phyloP scores from a whole-genome alignment of 53 echinoderm and acorn worm species.

The Holothuria scabra region DNA sequence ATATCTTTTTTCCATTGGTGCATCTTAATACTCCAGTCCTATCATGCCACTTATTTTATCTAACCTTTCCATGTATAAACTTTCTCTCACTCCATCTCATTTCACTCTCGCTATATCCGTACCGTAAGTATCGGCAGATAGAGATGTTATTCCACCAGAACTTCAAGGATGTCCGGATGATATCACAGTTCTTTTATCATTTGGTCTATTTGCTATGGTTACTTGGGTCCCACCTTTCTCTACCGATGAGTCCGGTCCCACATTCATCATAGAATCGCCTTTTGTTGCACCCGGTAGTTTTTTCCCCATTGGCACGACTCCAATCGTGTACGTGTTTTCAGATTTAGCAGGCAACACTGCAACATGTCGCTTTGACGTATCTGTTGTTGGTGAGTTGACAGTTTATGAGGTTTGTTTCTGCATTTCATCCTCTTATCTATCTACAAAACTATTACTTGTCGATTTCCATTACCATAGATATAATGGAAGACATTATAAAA shows the following conservation, averaged over 20 bases:
- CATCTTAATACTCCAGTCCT: too few relatives aligned
- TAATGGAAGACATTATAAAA: too few relatives aligned
- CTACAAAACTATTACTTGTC: too few relatives aligned
- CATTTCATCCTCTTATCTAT: too few relatives aligned
- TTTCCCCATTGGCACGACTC: neutral
- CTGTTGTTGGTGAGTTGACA: neutral
- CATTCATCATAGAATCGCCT: conserved; percentile 9
- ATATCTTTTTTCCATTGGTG: too few relatives aligned
- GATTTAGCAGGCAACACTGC: conserved; percentile 16
- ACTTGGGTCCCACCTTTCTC: neutral
- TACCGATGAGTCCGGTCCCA: neutral
- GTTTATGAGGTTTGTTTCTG: too few relatives aligned
- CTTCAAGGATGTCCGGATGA: conserved; percentile 10
- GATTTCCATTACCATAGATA: too few relatives aligned
- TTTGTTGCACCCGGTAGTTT: neutral
- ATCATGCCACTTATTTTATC: too few relatives aligned
- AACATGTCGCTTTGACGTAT: conserved; percentile 6
- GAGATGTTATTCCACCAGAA: neutral
- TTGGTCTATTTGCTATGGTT: conserved; percentile 14
- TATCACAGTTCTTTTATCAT: neutral
- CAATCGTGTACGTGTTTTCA: neutral
- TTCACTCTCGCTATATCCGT: neutral
- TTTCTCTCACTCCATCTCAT: too few relatives aligned
- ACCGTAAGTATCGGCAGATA: neutral
- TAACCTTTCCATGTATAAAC: too few relatives aligned